Percentiles rank a stretch among this genome's conserved stretches.
These are phyloP conservation scores for Anthophora plumipes DNA, from an alignment of 2,888 invertebrate genomes.

Conservation along the genomic window DNA sequence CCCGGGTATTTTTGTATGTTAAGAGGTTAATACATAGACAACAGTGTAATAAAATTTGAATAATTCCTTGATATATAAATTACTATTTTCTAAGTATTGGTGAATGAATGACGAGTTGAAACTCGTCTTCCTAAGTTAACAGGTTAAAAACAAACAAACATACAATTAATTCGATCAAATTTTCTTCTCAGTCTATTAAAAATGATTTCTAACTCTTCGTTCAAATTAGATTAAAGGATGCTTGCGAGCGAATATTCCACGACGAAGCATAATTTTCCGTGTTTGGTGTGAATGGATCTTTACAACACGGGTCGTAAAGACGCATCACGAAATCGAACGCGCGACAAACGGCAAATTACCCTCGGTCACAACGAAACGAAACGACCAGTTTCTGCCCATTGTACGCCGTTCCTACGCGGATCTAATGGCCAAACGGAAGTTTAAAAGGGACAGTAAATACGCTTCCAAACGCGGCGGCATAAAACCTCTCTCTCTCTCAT, in stretches of 20 bases:
- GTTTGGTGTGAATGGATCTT: conserved; percentile 44
- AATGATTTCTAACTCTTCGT: background rate
- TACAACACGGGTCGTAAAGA: conserved; percentile 69
- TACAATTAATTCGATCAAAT: background rate
- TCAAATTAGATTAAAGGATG: conserved; percentile 15
- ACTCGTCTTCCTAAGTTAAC: too few species aligned
- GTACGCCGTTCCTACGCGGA: conserved; percentile 35
- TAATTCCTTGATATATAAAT: too few species aligned
- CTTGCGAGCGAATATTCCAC: background rate
- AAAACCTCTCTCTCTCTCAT: too few species aligned
- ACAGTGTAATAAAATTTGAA: too few species aligned
- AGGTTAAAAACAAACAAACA: too few species aligned
- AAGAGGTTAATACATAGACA: too few species aligned
- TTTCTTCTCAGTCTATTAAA: background rate
- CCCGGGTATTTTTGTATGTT: too few species aligned
- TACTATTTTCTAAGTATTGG: too few species aligned
- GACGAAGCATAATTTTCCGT: background rate
- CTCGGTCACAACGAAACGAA: conserved; percentile 53
- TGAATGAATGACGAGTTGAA: too few species aligned
- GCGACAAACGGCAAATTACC: conserved; percentile 74
- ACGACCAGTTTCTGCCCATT: conserved; percentile 69
- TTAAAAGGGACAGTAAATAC: background rate
- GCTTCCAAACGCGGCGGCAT: background rate
- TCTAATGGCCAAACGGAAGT: conserved; percentile 50
- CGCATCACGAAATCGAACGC: conserved; percentile 66